phyloP scores from a whole-genome alignment of 2,113 vertebrate species.

The Notiomystis cincta region DNA sequence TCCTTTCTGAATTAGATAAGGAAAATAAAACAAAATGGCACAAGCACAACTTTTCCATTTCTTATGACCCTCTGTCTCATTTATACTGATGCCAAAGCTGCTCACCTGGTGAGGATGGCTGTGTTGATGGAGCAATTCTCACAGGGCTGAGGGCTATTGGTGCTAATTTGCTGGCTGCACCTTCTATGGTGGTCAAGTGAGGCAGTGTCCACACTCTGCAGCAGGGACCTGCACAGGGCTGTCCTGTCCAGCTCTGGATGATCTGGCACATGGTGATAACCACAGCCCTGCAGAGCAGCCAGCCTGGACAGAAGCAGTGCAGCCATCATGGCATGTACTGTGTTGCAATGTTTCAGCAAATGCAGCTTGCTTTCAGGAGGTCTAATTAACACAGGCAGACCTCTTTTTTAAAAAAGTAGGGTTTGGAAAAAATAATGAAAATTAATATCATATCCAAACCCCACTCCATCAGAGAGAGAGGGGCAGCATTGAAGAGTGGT shows the following conservation, averaged over 20 bases:
- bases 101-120: not conserved
- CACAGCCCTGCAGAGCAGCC: rapidly evolving
- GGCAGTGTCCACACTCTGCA: not conserved
- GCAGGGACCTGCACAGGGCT: not conserved
- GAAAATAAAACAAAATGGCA: not conserved
- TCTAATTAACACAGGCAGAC: not conserved
- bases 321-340: rapidly evolving
- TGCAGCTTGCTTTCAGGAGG: not conserved
- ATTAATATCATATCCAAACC: not conserved
- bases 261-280: rapidly evolving
- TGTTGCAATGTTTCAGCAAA: not conserved
- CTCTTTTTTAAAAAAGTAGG: not conserved
- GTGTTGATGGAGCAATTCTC: not conserved
- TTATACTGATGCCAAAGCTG: not conserved
- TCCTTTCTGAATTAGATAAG: not conserved
- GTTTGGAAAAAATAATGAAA: not conserved
- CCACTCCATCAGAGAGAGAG: not conserved
- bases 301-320: no score
- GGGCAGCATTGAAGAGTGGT: rapidly evolving
- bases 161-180: not conserved
- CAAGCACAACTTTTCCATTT: not conserved
- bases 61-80: not conserved
- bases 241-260: not conserved
- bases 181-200: not conserved
- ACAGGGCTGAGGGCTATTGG: no score